phyloP scores from a whole-genome alignment of 1,140 invertebrate species.

The Elymnias hypermnestra region DNA sequence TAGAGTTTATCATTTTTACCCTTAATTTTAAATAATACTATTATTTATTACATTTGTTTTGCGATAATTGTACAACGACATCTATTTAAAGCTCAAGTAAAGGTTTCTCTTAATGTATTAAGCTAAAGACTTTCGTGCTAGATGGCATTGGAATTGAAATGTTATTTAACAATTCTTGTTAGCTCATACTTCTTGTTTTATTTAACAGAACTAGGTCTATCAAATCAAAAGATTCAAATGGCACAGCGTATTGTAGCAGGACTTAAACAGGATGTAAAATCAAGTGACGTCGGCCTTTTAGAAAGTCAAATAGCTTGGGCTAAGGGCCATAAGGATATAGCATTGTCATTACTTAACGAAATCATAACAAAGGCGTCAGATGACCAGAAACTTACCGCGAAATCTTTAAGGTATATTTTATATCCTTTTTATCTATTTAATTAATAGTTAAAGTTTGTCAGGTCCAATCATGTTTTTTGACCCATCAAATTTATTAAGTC shows the following conservation, averaged over 20 bases:
- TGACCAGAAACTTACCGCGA: constrained; percentile 33
- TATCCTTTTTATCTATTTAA: background rate
- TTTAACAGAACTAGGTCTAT: constrained; percentile 50
- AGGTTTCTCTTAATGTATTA: too few species aligned
- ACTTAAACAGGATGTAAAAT: constrained; percentile 36
- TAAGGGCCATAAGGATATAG: constrained; percentile 60
- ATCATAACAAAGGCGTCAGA: constrained; percentile 29
- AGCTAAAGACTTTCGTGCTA: too few species aligned
- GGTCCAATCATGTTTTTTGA: too few species aligned
- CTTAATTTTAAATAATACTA: too few species aligned
- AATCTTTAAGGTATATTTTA: constrained; percentile 41
- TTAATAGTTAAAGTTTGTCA: background rate
- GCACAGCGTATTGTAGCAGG: constrained; percentile 47
- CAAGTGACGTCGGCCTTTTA: constrained; percentile 37
- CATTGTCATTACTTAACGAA: constrained; percentile 45
- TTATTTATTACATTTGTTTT: too few species aligned
- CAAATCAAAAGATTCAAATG: constrained; percentile 53
- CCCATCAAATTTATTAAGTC: too few species aligned
- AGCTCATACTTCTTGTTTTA: too few species aligned
- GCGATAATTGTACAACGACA: too few species aligned
- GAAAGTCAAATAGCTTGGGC: constrained; percentile 63
- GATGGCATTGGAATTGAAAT: too few species aligned
- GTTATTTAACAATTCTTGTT: too few species aligned
- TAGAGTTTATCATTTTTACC: too few species aligned
- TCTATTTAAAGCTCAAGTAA: too few species aligned